These are phyloP conservation scores for Peromyscus leucopus DNA, from an alignment of 2,113 vertebrate species.

Conservation along the genomic window DNA sequence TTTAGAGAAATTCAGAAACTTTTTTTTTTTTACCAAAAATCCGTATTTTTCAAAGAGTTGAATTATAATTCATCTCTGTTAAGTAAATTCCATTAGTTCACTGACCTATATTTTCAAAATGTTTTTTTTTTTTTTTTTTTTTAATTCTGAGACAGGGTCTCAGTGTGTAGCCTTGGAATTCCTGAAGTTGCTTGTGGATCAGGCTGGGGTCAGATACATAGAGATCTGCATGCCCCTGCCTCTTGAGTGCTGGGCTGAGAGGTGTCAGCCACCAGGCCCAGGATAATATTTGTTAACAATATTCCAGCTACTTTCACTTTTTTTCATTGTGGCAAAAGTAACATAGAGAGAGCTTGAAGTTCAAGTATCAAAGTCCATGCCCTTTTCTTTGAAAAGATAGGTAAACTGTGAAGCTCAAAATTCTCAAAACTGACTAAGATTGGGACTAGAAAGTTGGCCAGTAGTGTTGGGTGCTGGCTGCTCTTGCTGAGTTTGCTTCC, in stretches of 20 bases:
- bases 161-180: not conserved
- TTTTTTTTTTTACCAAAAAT: not conserved
- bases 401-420: rapidly evolving
- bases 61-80: not conserved
- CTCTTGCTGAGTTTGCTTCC: not conserved
- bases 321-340: not conserved
- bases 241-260: not conserved
- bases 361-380: not conserved
- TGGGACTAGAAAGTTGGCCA: not conserved
- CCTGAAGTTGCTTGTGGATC: not conserved
- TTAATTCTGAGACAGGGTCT: not conserved
- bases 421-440: not conserved
- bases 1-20: not conserved
- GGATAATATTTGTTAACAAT: not conserved
- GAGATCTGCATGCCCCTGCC: not conserved
- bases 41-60: not conserved
- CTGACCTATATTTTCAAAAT: not conserved
- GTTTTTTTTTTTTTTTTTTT: not conserved
- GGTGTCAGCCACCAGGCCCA: not conserved
- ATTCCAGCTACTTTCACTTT: not conserved
- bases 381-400: not conserved
- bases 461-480: too few relatives aligned
- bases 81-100: not conserved
- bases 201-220: not conserved
- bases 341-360: not conserved